phyloP scores from a whole-genome alignment of 2,113 vertebrate species.

The Nothocercus julius region DNA sequence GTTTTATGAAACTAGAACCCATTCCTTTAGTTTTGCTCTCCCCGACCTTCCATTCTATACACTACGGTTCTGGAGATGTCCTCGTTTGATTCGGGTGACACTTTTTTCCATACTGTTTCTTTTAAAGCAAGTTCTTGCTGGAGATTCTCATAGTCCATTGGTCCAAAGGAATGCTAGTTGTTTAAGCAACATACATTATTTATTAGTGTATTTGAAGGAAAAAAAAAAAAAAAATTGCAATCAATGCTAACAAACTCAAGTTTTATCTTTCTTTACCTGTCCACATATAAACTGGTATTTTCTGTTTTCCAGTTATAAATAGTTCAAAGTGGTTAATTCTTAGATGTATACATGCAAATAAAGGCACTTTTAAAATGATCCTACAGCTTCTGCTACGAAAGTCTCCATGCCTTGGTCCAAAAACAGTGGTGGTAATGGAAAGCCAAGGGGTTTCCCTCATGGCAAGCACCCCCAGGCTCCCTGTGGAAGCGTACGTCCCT shows the following conservation, averaged over 20 bases:
- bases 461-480: background rate
- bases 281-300: conserved; percentile 14
- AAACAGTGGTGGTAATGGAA: background rate
- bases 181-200: conserved; percentile 93
- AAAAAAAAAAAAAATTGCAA: conserved; percentile 64
- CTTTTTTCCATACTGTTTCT: conserved; percentile 97
- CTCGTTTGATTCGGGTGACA: conserved; percentile 92
- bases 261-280: conserved; percentile 38
- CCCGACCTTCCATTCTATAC: conserved; percentile 95
- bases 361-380: background rate
- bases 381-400: background rate
- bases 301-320: background rate
- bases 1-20: conserved; percentile 69
- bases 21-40: conserved; percentile 81
- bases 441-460: background rate
- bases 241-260: conserved; percentile 70
- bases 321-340: background rate
- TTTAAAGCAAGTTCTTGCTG: conserved; percentile 98
- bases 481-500: background rate
- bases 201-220: conserved; percentile 85
- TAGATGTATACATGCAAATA: conserved; percentile 1
- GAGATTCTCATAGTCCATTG: conserved; percentile 98
- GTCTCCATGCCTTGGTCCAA: background rate
- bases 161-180: conserved; percentile 91
- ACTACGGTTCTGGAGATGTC: conserved; percentile 98